Percentiles rank a stretch among this genome's conserved stretches.
Evolutionary conservation across 2,888 invertebrate genomes (phyloP).

Genomic region (Seira musarum): DNA sequence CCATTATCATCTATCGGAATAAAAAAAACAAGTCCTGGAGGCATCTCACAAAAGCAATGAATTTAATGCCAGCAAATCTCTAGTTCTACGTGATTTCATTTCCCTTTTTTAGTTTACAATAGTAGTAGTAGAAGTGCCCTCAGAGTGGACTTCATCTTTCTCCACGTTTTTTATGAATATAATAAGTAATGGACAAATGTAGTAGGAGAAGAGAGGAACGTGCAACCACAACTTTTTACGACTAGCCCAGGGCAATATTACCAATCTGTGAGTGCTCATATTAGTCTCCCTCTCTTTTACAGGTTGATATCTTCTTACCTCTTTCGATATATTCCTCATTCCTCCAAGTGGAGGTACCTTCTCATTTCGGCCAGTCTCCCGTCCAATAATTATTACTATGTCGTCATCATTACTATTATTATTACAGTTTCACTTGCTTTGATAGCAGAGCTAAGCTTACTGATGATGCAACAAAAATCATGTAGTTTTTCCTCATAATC

Average conservation of each 20-base stretch:
- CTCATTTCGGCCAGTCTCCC: slow-evolving; percentile 19
- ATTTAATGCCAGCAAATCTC: not conserved
- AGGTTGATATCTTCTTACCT: not conserved
- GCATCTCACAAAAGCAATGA: too few relatives aligned
- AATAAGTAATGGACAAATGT: too few relatives aligned
- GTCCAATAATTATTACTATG: slow-evolving; percentile 37
- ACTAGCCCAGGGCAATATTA: slow-evolving; percentile 33
- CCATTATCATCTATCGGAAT: slow-evolving; percentile 17
- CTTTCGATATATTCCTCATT: not conserved
- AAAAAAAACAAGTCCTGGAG: slow-evolving; percentile 50
- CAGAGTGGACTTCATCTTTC: not conserved
- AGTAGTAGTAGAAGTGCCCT: not conserved
- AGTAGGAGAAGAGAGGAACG: not conserved
- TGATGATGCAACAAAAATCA: not conserved
- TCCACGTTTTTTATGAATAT: not conserved
- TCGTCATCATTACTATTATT: slow-evolving; percentile 42
- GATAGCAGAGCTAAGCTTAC: slow-evolving; percentile 57
- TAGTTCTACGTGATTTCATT: slow-evolving; percentile 47
- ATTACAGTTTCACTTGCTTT: slow-evolving; percentile 59
- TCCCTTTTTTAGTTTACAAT: slow-evolving; percentile 9
- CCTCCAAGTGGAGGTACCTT: not conserved
- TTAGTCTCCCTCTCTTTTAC: not conserved
- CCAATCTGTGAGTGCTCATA: not conserved
- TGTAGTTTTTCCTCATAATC: not conserved
- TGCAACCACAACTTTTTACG: slow-evolving; percentile 37